A percentile compares a stretch with the other conserved stretches of the same genome.
Conservation (phyloP, 1,140 invertebrate species). For the Drosophila auraria region DNA sequence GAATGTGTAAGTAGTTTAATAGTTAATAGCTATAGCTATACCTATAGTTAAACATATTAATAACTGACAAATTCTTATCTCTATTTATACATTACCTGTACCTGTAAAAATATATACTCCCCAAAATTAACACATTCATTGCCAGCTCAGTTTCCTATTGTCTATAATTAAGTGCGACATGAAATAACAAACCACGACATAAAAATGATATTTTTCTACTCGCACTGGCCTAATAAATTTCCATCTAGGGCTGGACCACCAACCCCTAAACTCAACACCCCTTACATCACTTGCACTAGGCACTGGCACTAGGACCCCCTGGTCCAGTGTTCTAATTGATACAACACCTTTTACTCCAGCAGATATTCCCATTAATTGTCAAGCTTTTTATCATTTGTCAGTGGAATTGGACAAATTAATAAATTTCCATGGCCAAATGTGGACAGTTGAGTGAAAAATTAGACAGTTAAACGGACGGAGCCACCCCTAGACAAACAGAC, state of each 20-base stretch:
- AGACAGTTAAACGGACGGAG: slow-evolving; percentile 58
- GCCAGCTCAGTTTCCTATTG: slow-evolving; percentile 22
- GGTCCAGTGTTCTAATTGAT: slow-evolving; percentile 69
- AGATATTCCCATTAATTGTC: slow-evolving; percentile 62
- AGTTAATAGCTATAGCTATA: neutral
- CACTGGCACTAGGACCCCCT: slow-evolving; percentile 16
- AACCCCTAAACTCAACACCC: slow-evolving; percentile 30
- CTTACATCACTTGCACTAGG: neutral
- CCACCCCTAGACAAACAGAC: slow-evolving; percentile 34
- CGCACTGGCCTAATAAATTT: slow-evolving; percentile 23
- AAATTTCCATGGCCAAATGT: slow-evolving; percentile 75
- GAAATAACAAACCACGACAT: slow-evolving; percentile 32
- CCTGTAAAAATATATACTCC: neutral
- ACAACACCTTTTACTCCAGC: slow-evolving; percentile 59
- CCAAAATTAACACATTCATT: slow-evolving; percentile 38
- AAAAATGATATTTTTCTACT: slow-evolving; percentile 24
- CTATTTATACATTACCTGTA: neutral
- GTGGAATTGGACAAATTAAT: slow-evolving; percentile 79
- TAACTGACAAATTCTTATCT: slow-evolving; percentile 13
- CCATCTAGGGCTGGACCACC: slow-evolving; percentile 15
- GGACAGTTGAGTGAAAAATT: slow-evolving; percentile 82
- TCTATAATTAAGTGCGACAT: slow-evolving; percentile 35
- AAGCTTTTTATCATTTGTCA: slow-evolving; percentile 83
- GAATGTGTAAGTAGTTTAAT: too few species aligned
- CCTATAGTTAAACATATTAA: neutral